phyloP scores from a whole-genome alignment of 2,113 vertebrate species.

The Corydoras sp. region DNA sequence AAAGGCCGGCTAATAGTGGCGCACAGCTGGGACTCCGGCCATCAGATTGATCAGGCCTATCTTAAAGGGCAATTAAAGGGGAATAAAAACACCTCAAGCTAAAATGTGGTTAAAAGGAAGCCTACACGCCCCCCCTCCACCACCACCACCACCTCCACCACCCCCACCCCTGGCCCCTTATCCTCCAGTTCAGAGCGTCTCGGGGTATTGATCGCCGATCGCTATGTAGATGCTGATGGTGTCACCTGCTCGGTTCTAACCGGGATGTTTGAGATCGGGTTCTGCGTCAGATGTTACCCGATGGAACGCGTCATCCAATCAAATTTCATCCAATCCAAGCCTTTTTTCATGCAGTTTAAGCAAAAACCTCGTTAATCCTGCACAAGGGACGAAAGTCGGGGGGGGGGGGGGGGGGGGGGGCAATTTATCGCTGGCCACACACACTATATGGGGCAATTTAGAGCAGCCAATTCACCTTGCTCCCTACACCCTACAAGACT shows the following conservation, averaged over 20 bases:
- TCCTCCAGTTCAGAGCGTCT: constrained; percentile 7
- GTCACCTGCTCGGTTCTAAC: constrained; percentile 17
- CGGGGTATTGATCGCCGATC: constrained; percentile 30
- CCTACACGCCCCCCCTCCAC: constrained; percentile 20
- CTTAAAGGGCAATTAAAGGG: constrained; percentile 51
- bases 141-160: not conserved
- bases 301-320: too few species aligned
- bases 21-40: constrained; percentile 37
- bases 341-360: too few species aligned
- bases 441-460: too few species aligned
- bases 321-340: too few species aligned
- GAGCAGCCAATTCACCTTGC: too few species aligned
- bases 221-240: not conserved
- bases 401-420: too few species aligned
- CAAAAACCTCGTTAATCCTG: too few species aligned
- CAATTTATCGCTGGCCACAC: too few species aligned
- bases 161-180: not conserved
- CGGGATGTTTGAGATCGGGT: not conserved
- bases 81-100: constrained; percentile 45
- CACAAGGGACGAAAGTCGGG: too few species aligned
- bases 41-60: constrained; percentile 50
- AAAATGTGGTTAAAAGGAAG: constrained; percentile 29
- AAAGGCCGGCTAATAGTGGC: constrained; percentile 45
- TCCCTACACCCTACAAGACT: too few species aligned
- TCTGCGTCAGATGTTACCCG: not conserved